Conservation (phyloP, 2,797 vertebrate genomes). For the Pteronotus mesoamericanus region DNA sequence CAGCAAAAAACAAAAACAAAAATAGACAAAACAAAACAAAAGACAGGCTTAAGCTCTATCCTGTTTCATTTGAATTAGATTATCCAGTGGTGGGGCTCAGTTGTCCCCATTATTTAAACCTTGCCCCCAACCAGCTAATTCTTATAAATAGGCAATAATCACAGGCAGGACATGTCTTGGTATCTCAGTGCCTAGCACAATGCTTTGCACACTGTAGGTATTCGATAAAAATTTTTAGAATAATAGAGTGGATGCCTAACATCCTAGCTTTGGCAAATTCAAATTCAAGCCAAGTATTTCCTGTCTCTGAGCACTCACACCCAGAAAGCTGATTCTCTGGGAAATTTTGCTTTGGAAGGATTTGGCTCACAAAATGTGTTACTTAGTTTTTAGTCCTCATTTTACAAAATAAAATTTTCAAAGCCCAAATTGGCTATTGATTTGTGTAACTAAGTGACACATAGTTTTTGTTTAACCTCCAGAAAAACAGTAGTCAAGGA, state of each 20-base stretch:
- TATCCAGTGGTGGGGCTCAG: neutral
- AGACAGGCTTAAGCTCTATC: neutral
- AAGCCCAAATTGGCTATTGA: neutral
- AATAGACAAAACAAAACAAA: too few relatives aligned
- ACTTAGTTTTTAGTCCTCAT: neutral
- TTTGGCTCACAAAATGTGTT: neutral
- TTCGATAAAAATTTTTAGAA: neutral
- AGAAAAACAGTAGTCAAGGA: neutral
- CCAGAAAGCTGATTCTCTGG: neutral
- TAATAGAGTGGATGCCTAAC: neutral
- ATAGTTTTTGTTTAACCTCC: conserved; percentile 27
- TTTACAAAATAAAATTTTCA: neutral
- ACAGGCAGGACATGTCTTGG: neutral
- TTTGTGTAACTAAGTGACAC: conserved; percentile 25
- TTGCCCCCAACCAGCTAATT: neutral
- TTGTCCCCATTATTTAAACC: neutral
- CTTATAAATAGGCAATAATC: neutral
- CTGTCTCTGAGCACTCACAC: neutral
- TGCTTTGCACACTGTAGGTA: neutral
- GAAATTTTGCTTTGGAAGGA: neutral
- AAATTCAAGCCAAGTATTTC: neutral
- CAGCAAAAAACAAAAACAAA: neutral
- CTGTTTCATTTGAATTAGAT: neutral
- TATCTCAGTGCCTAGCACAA: neutral
- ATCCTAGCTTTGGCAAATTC: neutral